Evolutionary conservation across 2,797 vertebrate genomes (phyloP).

Genomic region (Stomatorhinus walkeri): DNA sequence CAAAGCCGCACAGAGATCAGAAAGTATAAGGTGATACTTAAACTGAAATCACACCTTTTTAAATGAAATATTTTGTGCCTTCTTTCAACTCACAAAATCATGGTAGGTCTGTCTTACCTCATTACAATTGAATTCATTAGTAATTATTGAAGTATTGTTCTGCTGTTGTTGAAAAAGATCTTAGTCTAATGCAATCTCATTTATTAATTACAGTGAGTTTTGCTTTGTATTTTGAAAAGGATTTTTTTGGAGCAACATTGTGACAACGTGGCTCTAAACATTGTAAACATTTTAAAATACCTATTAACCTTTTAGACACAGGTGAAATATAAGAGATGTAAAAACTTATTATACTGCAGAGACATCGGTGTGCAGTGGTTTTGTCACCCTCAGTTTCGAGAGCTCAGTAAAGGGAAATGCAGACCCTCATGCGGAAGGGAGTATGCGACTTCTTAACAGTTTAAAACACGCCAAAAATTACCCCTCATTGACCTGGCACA

Average conservation of each 20-base stretch:
- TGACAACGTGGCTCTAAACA: neutral
- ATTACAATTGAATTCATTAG: neutral
- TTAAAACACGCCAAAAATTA: neutral
- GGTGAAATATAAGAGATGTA: neutral
- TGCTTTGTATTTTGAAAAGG: neutral
- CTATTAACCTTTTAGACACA: neutral
- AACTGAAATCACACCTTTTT: neutral
- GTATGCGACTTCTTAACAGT: neutral
- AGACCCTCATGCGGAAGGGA: neutral
- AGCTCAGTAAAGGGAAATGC: neutral
- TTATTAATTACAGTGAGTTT: neutral
- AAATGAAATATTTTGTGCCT: neutral
- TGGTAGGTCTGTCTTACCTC: neutral
- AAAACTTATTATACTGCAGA: neutral
- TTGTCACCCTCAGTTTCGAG: neutral
- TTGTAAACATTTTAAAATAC: neutral
- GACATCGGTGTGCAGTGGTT: neutral
- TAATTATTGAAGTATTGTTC: neutral
- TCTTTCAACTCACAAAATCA: neutral
- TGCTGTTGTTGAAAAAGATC: neutral
- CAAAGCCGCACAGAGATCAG: neutral
- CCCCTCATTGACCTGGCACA: neutral
- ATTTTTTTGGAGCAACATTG: neutral
- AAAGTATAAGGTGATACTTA: neutral
- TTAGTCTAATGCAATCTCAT: neutral